Percentiles rank a stretch among this genome's conserved stretches.
Conservation (phyloP, 2,113 vertebrate species). For the Calidris pygmaea region DNA sequence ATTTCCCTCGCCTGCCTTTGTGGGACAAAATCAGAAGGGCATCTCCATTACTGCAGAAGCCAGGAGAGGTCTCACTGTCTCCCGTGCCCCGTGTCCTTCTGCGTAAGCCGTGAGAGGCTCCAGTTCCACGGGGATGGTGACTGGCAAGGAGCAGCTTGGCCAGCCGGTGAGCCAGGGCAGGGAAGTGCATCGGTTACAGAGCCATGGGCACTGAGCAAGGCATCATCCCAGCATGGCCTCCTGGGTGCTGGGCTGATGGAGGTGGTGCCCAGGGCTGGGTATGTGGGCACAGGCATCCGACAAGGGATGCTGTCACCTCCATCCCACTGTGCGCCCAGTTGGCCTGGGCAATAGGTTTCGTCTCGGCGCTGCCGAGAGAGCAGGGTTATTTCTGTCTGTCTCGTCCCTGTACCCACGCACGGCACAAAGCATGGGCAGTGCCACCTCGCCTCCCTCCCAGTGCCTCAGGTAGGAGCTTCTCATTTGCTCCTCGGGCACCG, state of each 20-base stretch:
- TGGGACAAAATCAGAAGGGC: neutral
- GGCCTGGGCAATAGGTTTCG: rapidly evolving
- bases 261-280: neutral
- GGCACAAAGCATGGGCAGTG: neutral
- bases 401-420: rapidly evolving
- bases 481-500: slow-evolving; percentile 51
- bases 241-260: neutral
- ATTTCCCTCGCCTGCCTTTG: neutral
- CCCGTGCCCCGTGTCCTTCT: neutral
- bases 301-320: neutral
- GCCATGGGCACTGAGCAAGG: neutral
- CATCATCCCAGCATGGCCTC: neutral
- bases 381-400: neutral
- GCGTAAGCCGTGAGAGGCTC: neutral
- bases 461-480: slow-evolving; percentile 12
- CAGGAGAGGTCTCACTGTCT: neutral
- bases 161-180: neutral
- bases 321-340: rapidly evolving
- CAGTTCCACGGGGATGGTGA: neutral
- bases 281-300: neutral
- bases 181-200: neutral
- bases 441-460: neutral
- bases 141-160: neutral
- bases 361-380: neutral
- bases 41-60: neutral